Evolutionary conservation across 2,113 vertebrate species (phyloP).

Genomic region (Crotalus helleri): DNA sequence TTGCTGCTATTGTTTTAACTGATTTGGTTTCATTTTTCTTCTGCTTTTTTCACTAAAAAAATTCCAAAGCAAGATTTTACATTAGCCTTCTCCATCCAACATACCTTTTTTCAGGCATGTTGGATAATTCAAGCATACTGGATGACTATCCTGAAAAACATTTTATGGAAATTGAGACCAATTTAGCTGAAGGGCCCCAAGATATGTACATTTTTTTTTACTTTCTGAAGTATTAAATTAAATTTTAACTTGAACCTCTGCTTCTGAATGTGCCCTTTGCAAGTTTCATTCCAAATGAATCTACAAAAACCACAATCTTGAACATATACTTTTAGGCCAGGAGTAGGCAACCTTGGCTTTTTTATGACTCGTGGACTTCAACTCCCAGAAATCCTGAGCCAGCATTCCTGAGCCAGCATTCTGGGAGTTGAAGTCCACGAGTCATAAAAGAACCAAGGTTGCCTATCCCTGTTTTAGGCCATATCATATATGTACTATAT

Average conservation of each 20-base stretch:
- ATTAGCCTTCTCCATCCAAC: background rate
- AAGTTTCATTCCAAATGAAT: background rate
- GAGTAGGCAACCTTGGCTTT: too few relatives aligned
- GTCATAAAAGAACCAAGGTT: too few relatives aligned
- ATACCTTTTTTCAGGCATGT: background rate
- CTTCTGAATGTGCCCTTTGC: background rate
- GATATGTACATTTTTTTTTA: background rate
- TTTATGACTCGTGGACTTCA: too few relatives aligned
- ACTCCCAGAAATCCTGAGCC: too few relatives aligned
- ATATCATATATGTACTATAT: background rate
- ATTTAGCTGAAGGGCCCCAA: background rate
- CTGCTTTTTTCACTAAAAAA: background rate
- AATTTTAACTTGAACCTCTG: background rate
- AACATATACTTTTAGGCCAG: background rate
- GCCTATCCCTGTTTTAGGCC: background rate
- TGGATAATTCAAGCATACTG: background rate
- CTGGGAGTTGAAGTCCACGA: too few relatives aligned
- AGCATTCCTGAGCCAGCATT: too few relatives aligned
- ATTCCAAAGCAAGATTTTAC: background rate
- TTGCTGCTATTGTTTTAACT: background rate
- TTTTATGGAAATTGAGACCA: background rate
- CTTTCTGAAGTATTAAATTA: background rate
- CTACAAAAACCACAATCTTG: background rate
- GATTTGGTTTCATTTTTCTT: background rate
- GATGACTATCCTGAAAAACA: background rate